Percentiles rank a stretch among this genome's conserved stretches.
These are phyloP conservation scores for Chromobotia macracanthus DNA, from an alignment of 2,797 vertebrate species.

Conservation along the genomic window DNA sequence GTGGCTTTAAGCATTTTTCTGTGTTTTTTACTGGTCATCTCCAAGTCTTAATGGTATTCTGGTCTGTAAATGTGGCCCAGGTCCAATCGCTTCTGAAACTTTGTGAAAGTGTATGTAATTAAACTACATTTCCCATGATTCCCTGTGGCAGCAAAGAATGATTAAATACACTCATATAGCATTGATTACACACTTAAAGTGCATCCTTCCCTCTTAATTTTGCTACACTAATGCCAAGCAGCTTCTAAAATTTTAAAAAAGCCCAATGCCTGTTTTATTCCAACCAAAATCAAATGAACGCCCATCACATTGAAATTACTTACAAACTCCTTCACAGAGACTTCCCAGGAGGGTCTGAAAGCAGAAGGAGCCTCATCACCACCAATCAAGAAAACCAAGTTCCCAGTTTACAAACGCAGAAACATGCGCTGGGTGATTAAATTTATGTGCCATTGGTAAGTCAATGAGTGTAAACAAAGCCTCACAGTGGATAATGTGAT, in stretches of 20 bases:
- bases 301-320: neutral
- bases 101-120: too few relatives aligned
- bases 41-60: too few relatives aligned
- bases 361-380: constrained; percentile 21
- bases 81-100: too few relatives aligned
- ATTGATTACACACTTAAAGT: too few relatives aligned
- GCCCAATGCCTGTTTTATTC: too few relatives aligned
- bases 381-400: constrained; percentile 42
- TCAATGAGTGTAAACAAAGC: constrained; percentile 35
- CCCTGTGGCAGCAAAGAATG: neutral
- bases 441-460: neutral
- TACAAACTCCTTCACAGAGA: neutral
- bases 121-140: neutral
- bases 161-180: too few relatives aligned
- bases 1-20: too few relatives aligned
- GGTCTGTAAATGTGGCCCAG: too few relatives aligned
- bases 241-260: neutral
- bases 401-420: constrained; percentile 34
- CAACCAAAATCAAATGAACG: neutral
- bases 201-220: neutral
- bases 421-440: constrained; percentile 7
- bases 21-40: too few relatives aligned
- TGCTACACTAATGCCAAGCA: neutral
- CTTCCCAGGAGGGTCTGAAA: constrained; percentile 20
- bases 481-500: constrained; percentile 15